Base-by-base conservation (phyloP, 92 coral and sea anemone species). In the Porites divaricata region DNA sequence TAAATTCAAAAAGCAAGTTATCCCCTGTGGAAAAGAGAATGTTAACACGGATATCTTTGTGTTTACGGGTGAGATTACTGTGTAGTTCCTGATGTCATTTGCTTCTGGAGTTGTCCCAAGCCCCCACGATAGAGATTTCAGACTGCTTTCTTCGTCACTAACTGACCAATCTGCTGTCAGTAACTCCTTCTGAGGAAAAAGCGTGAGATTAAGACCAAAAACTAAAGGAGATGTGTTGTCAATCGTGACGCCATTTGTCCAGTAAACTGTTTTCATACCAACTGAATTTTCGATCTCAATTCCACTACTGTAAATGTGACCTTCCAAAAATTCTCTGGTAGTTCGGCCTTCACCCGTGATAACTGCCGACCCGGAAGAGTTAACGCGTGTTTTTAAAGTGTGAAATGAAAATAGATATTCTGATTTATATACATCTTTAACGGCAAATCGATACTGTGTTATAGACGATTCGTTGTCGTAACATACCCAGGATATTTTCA, bases 151-250 rank as follows among this genome's bases (percentile, higher is more conserved):
- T 1, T 82, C 16, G 67, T 92, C 98, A 14, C 75, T 69, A 51
- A 81, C 87, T 26, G 63, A 35, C 94, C 98, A 92, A 11, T 51
- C 74, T 8, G 83, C 85, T 26, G 21, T 20, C 12, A 94, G 50
- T 28, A 67, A 24, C 17, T 89, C 86, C 23, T 52, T 74, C 16
- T 25, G 52, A 12, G 93, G 87, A 21, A 85, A 50, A 72, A 89
- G 89, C 20, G 51, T 17, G 14, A 90, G 74, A 65, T 67, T 65
- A 13, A 95, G 70, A 66, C 77, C 53, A 25, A 63, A 77, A 19
- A 92, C 68, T 20, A 83, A 58, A 22, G 98, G 98, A 57, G 98
- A 93, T 56, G 98, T 85, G 76, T 80, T 85, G 70, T 95, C 98
- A 54, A 95, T 87, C 8, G 35, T 66, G 50, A 95, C 89, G 28